Percentiles rank a stretch among this genome's conserved stretches.
Evolutionary conservation across 2,113 vertebrate species (phyloP).

Genomic region (Paradisaea rubra): DNA sequence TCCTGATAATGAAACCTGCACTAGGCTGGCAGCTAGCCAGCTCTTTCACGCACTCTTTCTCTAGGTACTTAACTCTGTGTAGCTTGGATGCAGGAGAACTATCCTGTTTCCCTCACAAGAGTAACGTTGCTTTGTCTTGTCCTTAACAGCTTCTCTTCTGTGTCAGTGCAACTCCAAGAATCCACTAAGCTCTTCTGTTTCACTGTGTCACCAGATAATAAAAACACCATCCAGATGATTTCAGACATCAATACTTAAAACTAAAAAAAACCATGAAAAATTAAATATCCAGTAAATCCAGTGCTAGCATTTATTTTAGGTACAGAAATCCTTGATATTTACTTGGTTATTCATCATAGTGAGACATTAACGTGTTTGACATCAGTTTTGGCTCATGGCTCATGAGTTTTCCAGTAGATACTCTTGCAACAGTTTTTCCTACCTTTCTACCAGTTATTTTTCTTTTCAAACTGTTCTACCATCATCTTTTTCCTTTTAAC

Average conservation of each 20-base stretch:
- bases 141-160: not conserved
- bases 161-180: not conserved
- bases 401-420: not conserved
- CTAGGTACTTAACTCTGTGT: not conserved
- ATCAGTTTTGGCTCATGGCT: not conserved
- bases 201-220: not conserved
- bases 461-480: not conserved
- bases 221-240: not conserved
- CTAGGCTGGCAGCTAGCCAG: not conserved
- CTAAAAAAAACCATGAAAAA: not conserved
- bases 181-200: not conserved
- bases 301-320: not conserved
- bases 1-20: not conserved
- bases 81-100: not conserved
- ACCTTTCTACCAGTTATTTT: not conserved
- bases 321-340: not conserved
- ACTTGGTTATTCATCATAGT: not conserved
- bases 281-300: not conserved
- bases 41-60: not conserved
- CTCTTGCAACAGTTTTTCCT: not conserved
- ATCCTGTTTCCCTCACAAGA: not conserved
- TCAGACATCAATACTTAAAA: not conserved
- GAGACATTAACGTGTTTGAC: not conserved
- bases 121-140: not conserved
- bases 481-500: not conserved